Evolutionary conservation across 2,113 vertebrate genomes (phyloP).

Genomic region (Bothrops jararaca): DNA sequence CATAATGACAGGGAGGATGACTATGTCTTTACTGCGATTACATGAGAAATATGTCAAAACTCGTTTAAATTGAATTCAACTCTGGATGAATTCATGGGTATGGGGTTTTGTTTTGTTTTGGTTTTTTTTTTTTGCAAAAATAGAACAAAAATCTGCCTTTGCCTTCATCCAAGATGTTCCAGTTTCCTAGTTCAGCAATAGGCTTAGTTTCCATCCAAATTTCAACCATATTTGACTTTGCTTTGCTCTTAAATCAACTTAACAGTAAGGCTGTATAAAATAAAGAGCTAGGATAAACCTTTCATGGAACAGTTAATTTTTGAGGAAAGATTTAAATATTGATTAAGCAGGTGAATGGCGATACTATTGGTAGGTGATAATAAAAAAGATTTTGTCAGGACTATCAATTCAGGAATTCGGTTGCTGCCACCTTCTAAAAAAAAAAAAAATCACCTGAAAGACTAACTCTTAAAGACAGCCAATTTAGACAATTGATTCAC

Average conservation of each 20-base stretch:
- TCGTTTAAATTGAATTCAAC: not conserved
- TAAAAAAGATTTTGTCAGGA: not conserved
- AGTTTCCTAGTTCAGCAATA: not conserved
- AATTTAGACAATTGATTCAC: not conserved
- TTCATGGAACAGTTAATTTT: not conserved
- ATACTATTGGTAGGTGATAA: not conserved
- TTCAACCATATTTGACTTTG: not conserved
- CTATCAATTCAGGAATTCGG: not conserved
- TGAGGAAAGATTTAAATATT: not conserved
- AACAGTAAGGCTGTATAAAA: not conserved
- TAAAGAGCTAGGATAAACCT: not conserved
- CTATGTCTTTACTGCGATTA: not conserved
- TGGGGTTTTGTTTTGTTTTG: not conserved
- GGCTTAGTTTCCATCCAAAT: not conserved
- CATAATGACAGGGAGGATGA: not conserved
- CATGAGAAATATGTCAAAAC: not conserved
- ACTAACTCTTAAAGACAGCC: not conserved
- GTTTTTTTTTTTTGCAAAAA: not conserved
- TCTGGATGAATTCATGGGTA: not conserved
- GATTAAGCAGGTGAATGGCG: not conserved
- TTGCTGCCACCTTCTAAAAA: not conserved
- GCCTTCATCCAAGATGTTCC: not conserved
- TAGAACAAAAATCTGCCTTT: not conserved
- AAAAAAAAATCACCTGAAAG: not conserved
- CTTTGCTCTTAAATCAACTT: not conserved